Evolutionary conservation across 2,113 vertebrate species (phyloP), one percentile per base, ranked within the genome.

Genomic region (Pseudorectes ferrugineus): DNA sequence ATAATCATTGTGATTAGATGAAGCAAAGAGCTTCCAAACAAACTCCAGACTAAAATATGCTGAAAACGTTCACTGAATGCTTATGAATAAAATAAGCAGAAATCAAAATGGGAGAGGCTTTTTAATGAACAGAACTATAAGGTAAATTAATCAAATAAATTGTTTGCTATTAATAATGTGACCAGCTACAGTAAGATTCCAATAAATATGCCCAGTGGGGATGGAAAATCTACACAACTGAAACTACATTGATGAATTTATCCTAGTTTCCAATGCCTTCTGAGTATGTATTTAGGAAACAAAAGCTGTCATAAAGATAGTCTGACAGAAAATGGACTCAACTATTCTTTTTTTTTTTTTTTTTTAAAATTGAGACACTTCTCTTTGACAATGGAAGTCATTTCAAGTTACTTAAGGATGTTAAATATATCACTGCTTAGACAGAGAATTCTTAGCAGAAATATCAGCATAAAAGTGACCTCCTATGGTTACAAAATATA

Each of bases 141-240:
- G n/a, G 28, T 35, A 92, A 88, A 95, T 95, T 91, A 95, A 88
- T 95, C 78, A 92, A 85, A 92, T 73, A 71, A 83, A 96, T 95
- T 74, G 38, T 77, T 90, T 71, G 28, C 63, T 92, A 63, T 94
- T 96, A 93, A 89, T 93, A 88, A 94, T 81, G 29, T 90, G 75
- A 66, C 67, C 18, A 71, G 78, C 78, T 93, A 85, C 43, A 67
- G 51, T 80, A 55, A 83, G 40, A 77, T 61, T 92, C 72, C 72
- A 94, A 93, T 94, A 93, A 95, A 94, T 76, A 77, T 59, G 51
- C 78, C 67, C 75, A 35, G 55, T 62, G 65, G 75, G 46, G 43
- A 79, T 92, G 89, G 88, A 95, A 95, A 95, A 79, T 62, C 43
- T 83, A 71, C 72, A 29, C 55, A 83, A 52, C 16, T 74, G 82